A percentile compares a stretch with the other conserved stretches of the same genome.
These are phyloP conservation scores for Pseudocheirus occidentalis DNA, from an alignment of 2,797 vertebrate species.

Conservation along the genomic window DNA sequence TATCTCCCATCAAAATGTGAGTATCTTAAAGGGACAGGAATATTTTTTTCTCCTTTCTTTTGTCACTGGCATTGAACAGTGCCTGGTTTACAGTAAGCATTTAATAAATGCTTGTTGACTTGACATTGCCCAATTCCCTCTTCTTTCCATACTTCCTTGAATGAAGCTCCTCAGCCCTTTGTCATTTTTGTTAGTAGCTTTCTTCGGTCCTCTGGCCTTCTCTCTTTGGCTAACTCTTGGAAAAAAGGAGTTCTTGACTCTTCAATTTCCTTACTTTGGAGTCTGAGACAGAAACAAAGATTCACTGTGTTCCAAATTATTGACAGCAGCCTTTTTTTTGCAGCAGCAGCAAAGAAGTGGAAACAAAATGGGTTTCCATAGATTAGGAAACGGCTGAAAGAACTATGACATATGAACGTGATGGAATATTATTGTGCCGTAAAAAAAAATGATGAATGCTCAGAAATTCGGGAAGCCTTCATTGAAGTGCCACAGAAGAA, in stretches of 20 bases:
- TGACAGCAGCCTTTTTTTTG: not conserved
- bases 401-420: not conserved
- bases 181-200: not conserved
- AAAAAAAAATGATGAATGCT: not conserved
- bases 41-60: not conserved
- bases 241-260: not conserved
- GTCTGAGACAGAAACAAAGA: not conserved
- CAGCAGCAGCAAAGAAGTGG: not conserved
- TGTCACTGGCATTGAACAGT: not conserved
- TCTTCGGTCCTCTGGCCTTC: not conserved
- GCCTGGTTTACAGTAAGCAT: not conserved
- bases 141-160: not conserved
- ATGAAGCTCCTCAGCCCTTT: no score
- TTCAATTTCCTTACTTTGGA: not conserved
- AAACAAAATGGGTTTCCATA: not conserved
- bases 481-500: not conserved
- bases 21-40: not conserved
- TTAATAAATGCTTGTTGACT: not conserved
- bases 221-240: not conserved
- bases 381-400: not conserved
- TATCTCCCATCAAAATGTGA: not conserved
- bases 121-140: not conserved
- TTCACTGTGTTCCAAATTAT: not conserved
- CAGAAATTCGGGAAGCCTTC: not conserved
- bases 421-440: not conserved